A percentile compares a stretch with the other conserved stretches of the same genome.
Evolutionary conservation across 2,113 vertebrate species (phyloP).

Genomic region (Megaptera novaeangliae): DNA sequence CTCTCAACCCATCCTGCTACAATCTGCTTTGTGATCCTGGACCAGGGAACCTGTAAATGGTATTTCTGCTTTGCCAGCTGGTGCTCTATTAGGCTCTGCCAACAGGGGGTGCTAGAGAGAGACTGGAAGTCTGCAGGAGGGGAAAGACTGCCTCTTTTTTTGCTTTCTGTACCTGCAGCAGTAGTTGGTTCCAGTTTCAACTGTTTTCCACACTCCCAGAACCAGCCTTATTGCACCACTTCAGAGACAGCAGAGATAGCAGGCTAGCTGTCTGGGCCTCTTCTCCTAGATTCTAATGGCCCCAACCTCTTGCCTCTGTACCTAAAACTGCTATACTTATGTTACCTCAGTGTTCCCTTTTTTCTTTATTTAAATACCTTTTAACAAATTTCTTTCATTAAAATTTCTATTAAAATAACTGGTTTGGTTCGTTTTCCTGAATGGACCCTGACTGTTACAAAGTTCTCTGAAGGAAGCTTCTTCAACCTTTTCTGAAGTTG

Average conservation of each 20-base stretch:
- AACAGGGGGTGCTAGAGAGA: neutral
- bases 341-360: neutral
- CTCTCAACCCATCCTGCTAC: neutral
- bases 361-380: neutral
- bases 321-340: neutral
- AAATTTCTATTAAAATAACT: neutral
- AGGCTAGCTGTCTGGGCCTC: neutral
- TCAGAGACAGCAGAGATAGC: neutral
- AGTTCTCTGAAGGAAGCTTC: neutral
- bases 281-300: neutral
- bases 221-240: neutral
- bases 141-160: neutral
- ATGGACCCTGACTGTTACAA: neutral
- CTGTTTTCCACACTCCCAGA: neutral
- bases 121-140: neutral
- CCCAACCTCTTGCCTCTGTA: neutral
- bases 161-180: neutral
- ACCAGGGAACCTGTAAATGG: neutral
- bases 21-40: neutral
- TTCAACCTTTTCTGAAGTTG: neutral
- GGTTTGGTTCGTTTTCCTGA: neutral
- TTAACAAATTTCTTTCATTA: neutral
- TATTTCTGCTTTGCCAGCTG: neutral
- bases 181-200: neutral
- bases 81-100: neutral